Evolutionary conservation across 2,888 invertebrate species (phyloP).

Genomic region (Hoplodrina blanda): DNA sequence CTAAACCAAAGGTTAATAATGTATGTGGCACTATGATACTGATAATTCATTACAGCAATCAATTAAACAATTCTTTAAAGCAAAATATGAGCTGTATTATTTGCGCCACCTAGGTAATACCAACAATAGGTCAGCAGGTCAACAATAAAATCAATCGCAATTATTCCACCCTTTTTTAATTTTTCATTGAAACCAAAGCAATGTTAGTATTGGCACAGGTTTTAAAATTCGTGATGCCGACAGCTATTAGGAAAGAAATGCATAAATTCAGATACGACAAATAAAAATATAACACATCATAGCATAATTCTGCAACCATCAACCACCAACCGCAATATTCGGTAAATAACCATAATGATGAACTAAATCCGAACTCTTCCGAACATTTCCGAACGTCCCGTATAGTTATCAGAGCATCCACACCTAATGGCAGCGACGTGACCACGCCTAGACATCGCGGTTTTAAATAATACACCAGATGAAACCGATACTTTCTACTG

Average conservation of each 20-base stretch:
- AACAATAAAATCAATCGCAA: too few species aligned
- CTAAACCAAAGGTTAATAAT: too few species aligned
- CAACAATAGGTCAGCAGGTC: background rate
- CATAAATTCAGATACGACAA: background rate
- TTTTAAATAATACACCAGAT: conserved; percentile 59
- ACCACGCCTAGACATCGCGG: conserved; percentile 65
- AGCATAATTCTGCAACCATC: conserved; percentile 25
- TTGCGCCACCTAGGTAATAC: too few species aligned
- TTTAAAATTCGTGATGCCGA: background rate
- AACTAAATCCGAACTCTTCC: conserved; percentile 45
- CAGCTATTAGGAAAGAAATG: background rate
- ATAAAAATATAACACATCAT: conserved; percentile 20
- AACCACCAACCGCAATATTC: conserved; percentile 65
- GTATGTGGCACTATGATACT: too few species aligned
- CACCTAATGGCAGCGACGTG: conserved; percentile 73
- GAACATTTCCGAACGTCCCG: conserved; percentile 62
- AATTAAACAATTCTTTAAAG: too few species aligned
- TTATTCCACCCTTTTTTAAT: background rate
- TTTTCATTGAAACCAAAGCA: background rate
- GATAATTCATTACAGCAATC: too few species aligned
- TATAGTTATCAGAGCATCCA: conserved; percentile 78
- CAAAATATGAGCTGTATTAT: background rate
- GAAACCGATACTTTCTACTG: conserved; percentile 66
- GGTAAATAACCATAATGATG: conserved; percentile 68
- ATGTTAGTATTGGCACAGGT: background rate